phyloP scores from a whole-genome alignment of 2,797 vertebrate genomes.

The Rhinogobio ventralis region DNA sequence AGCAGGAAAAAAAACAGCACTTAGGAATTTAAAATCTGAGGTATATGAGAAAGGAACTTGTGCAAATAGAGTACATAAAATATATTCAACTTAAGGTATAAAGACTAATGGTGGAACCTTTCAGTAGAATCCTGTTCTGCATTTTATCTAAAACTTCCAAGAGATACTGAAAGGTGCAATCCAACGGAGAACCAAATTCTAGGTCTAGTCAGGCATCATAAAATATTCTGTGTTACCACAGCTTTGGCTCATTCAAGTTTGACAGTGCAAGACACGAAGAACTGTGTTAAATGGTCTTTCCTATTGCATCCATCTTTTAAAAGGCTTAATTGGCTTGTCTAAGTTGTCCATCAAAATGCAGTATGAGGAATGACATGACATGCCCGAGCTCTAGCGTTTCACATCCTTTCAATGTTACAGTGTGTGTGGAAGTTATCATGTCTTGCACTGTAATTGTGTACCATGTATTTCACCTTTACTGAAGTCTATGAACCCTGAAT shows the following conservation, averaged over 20 bases:
- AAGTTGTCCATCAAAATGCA: constrained; percentile 41
- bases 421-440: constrained; percentile 25
- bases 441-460: constrained; percentile 46
- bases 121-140: constrained; percentile 61
- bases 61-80: constrained; percentile 69
- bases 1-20: constrained; percentile 67
- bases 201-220: constrained; percentile 49
- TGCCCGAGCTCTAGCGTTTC: constrained; percentile 22
- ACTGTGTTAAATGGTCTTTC: constrained; percentile 28
- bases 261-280: constrained; percentile 64
- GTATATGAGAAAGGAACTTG: constrained; percentile 75
- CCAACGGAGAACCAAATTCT: constrained; percentile 48
- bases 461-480: constrained; percentile 39
- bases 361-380: constrained; percentile 42
- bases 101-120: constrained; percentile 62
- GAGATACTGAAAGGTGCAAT: constrained; percentile 55
- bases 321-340: constrained; percentile 39
- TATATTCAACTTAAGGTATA: constrained; percentile 61
- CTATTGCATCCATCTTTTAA: constrained; percentile 38
- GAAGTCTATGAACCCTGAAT: constrained; percentile 39
- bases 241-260: constrained; percentile 62
- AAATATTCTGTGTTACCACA: constrained; percentile 62
- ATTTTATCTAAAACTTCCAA: constrained; percentile 53
- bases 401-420: constrained; percentile 50
- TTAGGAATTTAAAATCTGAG: constrained; percentile 75